A percentile compares a stretch with the other conserved stretches of the same genome.
Evolutionary conservation across 2,113 vertebrate species (phyloP).

Genomic region (Pandion haliaetus): DNA sequence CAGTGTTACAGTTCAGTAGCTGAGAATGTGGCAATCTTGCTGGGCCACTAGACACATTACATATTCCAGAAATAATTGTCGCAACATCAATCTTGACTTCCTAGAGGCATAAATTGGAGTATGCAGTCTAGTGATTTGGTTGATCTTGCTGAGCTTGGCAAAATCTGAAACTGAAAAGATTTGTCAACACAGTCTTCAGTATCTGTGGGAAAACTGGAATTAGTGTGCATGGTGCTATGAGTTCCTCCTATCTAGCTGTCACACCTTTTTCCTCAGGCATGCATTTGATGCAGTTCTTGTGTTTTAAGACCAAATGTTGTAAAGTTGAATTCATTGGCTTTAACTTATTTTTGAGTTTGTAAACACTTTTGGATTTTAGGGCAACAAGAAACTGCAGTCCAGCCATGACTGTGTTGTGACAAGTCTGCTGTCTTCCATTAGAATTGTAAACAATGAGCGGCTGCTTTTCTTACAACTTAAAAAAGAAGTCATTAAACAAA

Average conservation of each 20-base stretch:
- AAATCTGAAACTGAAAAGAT: not conserved
- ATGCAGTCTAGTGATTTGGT: not conserved
- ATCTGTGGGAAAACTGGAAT: not conserved
- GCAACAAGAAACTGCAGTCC: not conserved
- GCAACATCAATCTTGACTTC: not conserved
- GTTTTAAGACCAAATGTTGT: not conserved
- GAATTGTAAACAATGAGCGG: not conserved
- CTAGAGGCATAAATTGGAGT: not conserved
- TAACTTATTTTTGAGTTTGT: not conserved
- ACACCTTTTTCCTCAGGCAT: not conserved
- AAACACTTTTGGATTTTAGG: not conserved
- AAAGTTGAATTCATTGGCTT: not conserved
- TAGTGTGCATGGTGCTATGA: not conserved
- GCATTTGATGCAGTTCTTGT: not conserved
- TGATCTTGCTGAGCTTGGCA: not conserved
- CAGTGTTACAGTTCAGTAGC: not conserved
- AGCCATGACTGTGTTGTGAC: not conserved
- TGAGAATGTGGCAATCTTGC: not conserved
- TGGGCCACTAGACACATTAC: not conserved
- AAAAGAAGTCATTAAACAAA: not conserved
- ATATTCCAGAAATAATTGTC: not conserved
- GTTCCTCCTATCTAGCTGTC: not conserved
- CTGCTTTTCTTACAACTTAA: not conserved
- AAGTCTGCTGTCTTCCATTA: not conserved
- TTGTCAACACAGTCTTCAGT: not conserved